Conservation (phyloP, 2,797 vertebrate species). For the Acipenser oxyrinchus region DNA sequence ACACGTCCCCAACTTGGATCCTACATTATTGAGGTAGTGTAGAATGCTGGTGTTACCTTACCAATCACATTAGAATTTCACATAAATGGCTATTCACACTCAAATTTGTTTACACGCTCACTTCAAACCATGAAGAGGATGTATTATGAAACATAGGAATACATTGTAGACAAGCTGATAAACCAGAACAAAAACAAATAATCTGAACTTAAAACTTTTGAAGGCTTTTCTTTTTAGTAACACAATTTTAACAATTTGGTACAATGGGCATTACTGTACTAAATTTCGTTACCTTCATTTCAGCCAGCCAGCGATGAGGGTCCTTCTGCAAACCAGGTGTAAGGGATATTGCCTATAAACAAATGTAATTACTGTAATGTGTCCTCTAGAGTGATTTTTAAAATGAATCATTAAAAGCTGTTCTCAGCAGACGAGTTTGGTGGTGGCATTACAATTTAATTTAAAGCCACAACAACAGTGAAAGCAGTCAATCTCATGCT, state of each 20-base stretch:
- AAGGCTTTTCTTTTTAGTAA: not conserved
- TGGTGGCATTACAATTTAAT: constrained; percentile 2
- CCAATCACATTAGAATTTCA: too few relatives aligned
- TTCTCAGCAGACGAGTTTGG: not conserved
- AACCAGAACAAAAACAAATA: not conserved
- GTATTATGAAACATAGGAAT: not conserved
- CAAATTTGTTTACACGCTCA: too few relatives aligned
- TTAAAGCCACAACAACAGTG: not conserved
- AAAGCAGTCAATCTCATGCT: not conserved
- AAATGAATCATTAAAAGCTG: not conserved
- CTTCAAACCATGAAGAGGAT: too few relatives aligned
- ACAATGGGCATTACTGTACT: not conserved
- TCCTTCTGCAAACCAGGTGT: constrained; percentile 67
- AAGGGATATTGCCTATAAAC: constrained; percentile 68
- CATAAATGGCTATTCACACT: too few relatives aligned
- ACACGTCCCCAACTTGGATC: too few relatives aligned
- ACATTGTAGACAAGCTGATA: not conserved
- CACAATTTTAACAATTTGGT: constrained; percentile 5
- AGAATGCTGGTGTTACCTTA: too few relatives aligned
- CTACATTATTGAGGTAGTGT: too few relatives aligned
- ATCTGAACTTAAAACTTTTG: not conserved
- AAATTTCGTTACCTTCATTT: constrained; percentile 77
- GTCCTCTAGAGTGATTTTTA: not conserved
- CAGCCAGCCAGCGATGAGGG: constrained; percentile 83
- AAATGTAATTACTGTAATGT: not conserved